Percentiles rank a stretch among this genome's conserved stretches.
These are phyloP conservation scores for Odobenus rosmarus DNA, from an alignment of 2,113 vertebrate species.

Conservation along the genomic window DNA sequence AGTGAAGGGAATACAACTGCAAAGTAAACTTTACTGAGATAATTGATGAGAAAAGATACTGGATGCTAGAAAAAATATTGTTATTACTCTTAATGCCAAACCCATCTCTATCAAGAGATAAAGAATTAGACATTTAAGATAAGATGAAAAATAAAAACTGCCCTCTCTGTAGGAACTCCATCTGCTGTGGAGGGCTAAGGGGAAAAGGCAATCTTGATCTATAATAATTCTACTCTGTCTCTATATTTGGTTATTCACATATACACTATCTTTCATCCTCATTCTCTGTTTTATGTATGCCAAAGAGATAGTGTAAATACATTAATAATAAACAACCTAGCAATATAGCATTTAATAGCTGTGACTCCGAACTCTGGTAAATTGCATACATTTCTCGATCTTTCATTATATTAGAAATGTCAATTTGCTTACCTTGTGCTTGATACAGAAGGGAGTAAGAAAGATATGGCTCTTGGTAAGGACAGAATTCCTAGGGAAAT, in stretches of 20 bases:
- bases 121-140: slow-evolving; percentile 32
- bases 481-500: neutral
- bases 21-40: slow-evolving; percentile 51
- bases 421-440: neutral
- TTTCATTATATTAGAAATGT: neutral
- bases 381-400: neutral
- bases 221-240: neutral
- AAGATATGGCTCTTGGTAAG: neutral
- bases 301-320: neutral
- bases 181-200: neutral
- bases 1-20: slow-evolving; percentile 43
- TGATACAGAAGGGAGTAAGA: neutral
- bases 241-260: neutral
- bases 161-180: neutral
- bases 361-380: neutral
- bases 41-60: slow-evolving; percentile 55
- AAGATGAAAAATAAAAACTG: neutral
- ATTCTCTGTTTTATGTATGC: neutral
- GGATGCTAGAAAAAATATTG: slow-evolving; percentile 28
- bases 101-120: slow-evolving; percentile 7
- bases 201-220: neutral
- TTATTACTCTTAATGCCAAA: slow-evolving; percentile 41
- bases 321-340: neutral
- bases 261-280: neutral
- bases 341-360: neutral